Percentiles rank a stretch among this genome's conserved stretches.
phyloP scores from a whole-genome alignment of 2,797 vertebrate genomes.

The Trichosurus vulpecula region DNA sequence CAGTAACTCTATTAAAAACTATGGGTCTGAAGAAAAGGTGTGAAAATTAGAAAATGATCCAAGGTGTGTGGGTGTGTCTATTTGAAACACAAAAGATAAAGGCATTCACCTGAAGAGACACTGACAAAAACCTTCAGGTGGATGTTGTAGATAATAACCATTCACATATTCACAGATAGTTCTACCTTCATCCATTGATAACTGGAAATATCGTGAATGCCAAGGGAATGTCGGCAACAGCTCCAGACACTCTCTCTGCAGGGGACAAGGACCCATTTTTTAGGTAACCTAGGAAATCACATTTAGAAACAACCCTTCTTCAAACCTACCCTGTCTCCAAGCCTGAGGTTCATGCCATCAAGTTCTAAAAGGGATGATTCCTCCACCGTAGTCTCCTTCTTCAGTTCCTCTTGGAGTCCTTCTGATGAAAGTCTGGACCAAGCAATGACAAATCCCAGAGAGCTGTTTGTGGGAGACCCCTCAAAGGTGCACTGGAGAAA shows the following conservation, averaged over 20 bases:
- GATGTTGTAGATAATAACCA: not conserved
- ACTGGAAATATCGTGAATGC: conserved; percentile 6
- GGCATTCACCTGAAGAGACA: not conserved
- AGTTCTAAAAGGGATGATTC: conserved; percentile 89
- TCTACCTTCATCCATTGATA: conserved; percentile 21
- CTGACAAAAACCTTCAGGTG: not conserved
- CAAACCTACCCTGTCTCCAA: conserved; percentile 91
- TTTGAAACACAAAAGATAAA: not conserved
- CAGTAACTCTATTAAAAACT: not conserved
- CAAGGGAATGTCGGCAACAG: conserved; percentile 39
- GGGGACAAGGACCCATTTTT: not conserved
- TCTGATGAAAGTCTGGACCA: conserved; percentile 91
- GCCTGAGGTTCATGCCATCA: conserved; percentile 92
- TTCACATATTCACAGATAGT: not conserved
- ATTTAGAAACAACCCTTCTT: conserved; percentile 14
- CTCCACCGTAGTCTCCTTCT: conserved; percentile 89
- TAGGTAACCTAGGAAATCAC: conserved; percentile 20
- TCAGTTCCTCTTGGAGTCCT: conserved; percentile 90
- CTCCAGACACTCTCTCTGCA: not conserved
- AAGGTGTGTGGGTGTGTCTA: not conserved
- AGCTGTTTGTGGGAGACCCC: conserved; percentile 82
- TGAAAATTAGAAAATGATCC: not conserved
- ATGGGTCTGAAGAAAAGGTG: not conserved
- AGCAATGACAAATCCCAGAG: conserved; percentile 87
- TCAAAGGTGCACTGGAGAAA: conserved; percentile 90